A percentile compares a stretch with the other conserved stretches of the same genome.
Evolutionary conservation across 2,888 invertebrate species (phyloP).

Genomic region (Ochropleura leucogaster): DNA sequence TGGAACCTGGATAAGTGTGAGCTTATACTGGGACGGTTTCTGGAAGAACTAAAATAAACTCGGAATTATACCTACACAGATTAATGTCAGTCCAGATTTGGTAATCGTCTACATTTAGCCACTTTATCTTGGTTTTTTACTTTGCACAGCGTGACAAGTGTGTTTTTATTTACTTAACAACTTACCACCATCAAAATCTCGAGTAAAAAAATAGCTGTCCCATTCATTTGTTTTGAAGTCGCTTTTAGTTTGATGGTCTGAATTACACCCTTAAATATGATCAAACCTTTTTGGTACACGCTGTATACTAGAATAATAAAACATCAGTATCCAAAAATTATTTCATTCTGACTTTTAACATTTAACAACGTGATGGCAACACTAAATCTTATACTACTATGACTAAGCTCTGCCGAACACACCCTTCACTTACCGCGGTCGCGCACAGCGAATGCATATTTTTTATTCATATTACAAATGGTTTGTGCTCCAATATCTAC

Average conservation of each 20-base stretch:
- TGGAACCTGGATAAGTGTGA: not conserved
- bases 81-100: not conserved
- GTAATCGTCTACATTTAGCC: not conserved
- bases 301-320: not conserved
- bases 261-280: no score
- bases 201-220: no score
- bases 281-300: no score
- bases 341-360: not conserved
- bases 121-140: not conserved
- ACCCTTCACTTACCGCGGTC: slow-evolving; percentile 22
- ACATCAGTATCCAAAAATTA: not conserved
- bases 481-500: slow-evolving; percentile 41
- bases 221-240: no score
- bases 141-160: no score
- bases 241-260: no score
- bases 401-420: slow-evolving; percentile 20
- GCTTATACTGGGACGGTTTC: not conserved
- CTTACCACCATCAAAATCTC: no score
- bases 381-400: slow-evolving; percentile 4
- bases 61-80: not conserved
- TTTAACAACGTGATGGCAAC: not conserved
- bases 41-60: slow-evolving; percentile 13
- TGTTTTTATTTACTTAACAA: no score
- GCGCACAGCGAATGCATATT: slow-evolving; percentile 24
- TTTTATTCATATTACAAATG: slow-evolving; percentile 40